Base-by-base conservation (phyloP, 2,797 vertebrate genomes). In the Myripristis murdjan region DNA sequence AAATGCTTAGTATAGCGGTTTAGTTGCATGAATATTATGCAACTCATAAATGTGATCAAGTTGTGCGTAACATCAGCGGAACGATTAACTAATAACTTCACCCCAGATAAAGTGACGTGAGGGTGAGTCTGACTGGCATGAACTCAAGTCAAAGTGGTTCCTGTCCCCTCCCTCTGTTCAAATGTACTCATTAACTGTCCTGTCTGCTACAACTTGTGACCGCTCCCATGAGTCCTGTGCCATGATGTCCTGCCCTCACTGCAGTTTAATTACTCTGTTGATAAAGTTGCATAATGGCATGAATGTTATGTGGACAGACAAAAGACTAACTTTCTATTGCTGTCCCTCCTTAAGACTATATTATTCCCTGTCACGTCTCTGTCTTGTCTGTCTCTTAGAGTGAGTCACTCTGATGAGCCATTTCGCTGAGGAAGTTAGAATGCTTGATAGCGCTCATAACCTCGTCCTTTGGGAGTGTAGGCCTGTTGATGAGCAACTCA, bases 221-320 rank as follows among this genome's bases (percentile, higher is more conserved):
- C 58, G 16, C 75, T 66, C 78, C 79, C 54, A 26, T 1, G 18
- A 5, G 0, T 16, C 46, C 16, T 4, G 6, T 2, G 1, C 2
- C 28, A 8, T 31, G 18, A 54, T 39, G 33, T 23, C 41, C 11
- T 3, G 10, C 11, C 10, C 57, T 51, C 53, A 15, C 41, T 35
- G 7, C 0, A 1, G 37, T 22, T 67, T 70, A 70, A 63, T 72
- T 4, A 53, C 55, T 47, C 44, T 4, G 20, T 16, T 4, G 1
- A 49, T 63, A 47, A 81, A 65, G 59, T 83, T 82, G 57, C 18
- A 46, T 61, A 79, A 82, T 16, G 5, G 3, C 1, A 4, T 47
- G 2, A 63, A 15, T 59, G 47, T 55, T 18, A 8, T 2, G 0
- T 2, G 26, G 24, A 24, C n/a, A 2, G 35, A 46, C 28, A 47